A percentile compares a stretch with the other conserved stretches of the same genome.
Conservation (phyloP, 2,797 vertebrate genomes). For the Mus spretus region DNA sequence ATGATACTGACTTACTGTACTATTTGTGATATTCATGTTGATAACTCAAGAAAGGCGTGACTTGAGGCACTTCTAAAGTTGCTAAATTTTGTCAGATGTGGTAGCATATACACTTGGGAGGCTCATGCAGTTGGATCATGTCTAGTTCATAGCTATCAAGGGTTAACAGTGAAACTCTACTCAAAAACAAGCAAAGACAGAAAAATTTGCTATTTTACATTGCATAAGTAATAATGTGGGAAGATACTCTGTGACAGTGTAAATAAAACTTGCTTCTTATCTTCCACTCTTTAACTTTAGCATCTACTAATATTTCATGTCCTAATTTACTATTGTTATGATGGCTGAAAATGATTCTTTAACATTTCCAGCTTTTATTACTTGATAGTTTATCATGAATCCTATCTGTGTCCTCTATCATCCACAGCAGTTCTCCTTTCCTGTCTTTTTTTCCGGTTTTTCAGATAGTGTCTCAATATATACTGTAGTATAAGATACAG, state of each 20-base stretch:
- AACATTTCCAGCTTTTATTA: conserved; percentile 42
- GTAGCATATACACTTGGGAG: not conserved
- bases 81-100: not conserved
- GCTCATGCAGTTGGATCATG: not conserved
- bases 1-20: not conserved
- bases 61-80: not conserved
- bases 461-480: not conserved
- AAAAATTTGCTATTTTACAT: not conserved
- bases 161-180: not conserved
- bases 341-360: conserved; percentile 41
- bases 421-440: too few species aligned
- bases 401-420: not conserved
- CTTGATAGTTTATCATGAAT: not conserved
- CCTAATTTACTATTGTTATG: conserved; percentile 48
- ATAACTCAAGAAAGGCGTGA: not conserved
- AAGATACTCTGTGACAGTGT: not conserved
- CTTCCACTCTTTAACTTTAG: conserved; percentile 35
- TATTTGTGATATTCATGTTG: not conserved
- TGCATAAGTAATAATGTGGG: not conserved
- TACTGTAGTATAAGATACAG: not conserved
- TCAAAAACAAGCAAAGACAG: not conserved
- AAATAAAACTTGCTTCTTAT: not conserved
- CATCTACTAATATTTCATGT: not conserved
- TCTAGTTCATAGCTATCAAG: not conserved
- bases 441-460: not conserved